These are phyloP conservation scores for Chironomus riparius DNA, from an alignment of 2,888 invertebrate genomes.

Conservation along the genomic window DNA sequence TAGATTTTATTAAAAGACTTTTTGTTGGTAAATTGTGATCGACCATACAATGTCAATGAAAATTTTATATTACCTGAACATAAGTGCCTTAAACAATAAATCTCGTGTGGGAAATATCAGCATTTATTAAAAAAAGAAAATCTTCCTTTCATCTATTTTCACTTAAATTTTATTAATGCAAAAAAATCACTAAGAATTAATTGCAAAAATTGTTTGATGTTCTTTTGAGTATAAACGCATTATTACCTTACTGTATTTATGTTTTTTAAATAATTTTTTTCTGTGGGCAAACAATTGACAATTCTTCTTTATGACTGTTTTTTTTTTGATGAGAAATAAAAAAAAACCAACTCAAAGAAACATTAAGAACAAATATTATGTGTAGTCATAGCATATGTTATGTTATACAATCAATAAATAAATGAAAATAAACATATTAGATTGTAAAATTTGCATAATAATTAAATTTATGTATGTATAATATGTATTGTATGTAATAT, in stretches of 20 bases:
- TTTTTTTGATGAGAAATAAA: background rate
- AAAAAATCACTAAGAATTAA: background rate
- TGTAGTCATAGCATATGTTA: background rate
- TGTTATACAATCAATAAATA: conserved; percentile 26
- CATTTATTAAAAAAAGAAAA: background rate
- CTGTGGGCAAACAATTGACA: too few species aligned
- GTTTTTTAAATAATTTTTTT: too few species aligned
- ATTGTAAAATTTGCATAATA: conserved; percentile 17
- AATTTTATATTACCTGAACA: background rate
- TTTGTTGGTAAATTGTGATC: conserved; percentile 16
- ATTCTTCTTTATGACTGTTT: background rate
- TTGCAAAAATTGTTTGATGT: conserved; percentile 5
- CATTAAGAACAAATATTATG: conserved; percentile 17
- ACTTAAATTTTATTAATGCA: conserved; percentile 24
- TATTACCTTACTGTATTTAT: too few species aligned
- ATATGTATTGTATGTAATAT: background rate
- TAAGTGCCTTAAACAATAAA: background rate
- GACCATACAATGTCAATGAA: conserved; percentile 11
- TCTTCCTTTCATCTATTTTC: conserved; percentile 18
- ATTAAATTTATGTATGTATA: background rate
- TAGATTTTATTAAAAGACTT: background rate
- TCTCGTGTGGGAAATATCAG: too few species aligned
- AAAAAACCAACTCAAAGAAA: conserved; percentile 17
- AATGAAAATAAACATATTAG: conserved; percentile 20
- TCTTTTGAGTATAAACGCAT: conserved; percentile 24